Conservation (phyloP, 1,140 invertebrate genomes). For the Babylonia areolata region DNA sequence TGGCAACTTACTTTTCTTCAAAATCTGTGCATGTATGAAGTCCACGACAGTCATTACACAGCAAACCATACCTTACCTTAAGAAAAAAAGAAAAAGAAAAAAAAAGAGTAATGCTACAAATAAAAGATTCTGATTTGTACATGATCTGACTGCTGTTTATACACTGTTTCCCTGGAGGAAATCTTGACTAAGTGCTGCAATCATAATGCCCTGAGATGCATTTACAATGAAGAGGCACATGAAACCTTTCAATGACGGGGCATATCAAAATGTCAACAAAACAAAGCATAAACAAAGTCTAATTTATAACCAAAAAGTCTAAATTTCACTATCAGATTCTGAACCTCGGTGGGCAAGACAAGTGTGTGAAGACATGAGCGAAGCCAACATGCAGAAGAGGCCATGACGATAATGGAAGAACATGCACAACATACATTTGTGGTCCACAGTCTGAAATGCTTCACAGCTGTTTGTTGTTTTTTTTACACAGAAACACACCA, state of each 20-base stretch:
- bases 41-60: not conserved
- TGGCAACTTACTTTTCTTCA: not conserved
- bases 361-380: not conserved
- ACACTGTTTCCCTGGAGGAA: not conserved
- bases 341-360: not conserved
- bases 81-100: no score
- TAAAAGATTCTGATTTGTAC: not conserved
- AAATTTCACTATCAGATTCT: not conserved
- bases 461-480: no score
- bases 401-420: slow-evolving; percentile 1
- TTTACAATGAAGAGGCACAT: not conserved
- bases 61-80: not conserved
- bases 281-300: not conserved
- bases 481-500: not conserved
- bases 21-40: not conserved
- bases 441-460: not conserved
- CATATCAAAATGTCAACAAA: not conserved
- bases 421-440: slow-evolving; percentile 6
- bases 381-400: not conserved
- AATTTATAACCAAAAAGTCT: not conserved
- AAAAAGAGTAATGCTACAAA: no score
- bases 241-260: not conserved
- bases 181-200: not conserved
- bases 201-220: not conserved
- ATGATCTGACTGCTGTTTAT: not conserved